A percentile compares a stretch with the other conserved stretches of the same genome.
These are phyloP conservation scores for Neuroscelio doddi DNA, from an alignment of 2,888 invertebrate genomes.

Conservation along the genomic window DNA sequence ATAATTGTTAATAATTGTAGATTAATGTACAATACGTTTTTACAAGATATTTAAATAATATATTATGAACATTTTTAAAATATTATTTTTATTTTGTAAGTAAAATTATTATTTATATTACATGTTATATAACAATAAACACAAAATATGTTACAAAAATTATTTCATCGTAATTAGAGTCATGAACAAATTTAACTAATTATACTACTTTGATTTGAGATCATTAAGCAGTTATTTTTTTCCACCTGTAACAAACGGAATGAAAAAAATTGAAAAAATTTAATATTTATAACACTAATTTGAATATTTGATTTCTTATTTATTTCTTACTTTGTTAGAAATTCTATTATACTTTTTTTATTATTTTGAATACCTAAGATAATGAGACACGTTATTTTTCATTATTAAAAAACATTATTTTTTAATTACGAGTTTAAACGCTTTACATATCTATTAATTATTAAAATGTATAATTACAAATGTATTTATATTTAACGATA, in stretches of 20 bases:
- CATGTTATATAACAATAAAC: too few species aligned
- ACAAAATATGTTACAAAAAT: slow-evolving; percentile 3
- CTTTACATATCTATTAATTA: neutral
- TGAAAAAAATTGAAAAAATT: too few species aligned
- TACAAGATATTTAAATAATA: too few species aligned
- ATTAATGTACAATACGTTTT: too few species aligned
- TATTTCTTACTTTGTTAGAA: neutral
- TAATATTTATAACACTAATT: neutral
- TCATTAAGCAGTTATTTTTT: slow-evolving; percentile 31
- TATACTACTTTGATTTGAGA: neutral
- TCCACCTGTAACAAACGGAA: slow-evolving; percentile 23
- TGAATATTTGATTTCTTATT: neutral
- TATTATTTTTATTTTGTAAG: too few species aligned
- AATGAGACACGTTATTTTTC: neutral
- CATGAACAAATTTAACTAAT: neutral
- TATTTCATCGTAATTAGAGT: neutral
- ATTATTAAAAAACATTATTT: neutral
- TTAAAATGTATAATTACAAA: neutral
- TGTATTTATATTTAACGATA: too few species aligned
- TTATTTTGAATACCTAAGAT: too few species aligned
- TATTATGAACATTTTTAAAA: too few species aligned
- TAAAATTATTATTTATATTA: too few species aligned
- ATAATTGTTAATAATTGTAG: too few species aligned
- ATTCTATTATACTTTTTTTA: too few species aligned
- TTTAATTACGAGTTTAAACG: neutral